phyloP scores from a whole-genome alignment of 2,113 vertebrate species.

The Sander vitreus region DNA sequence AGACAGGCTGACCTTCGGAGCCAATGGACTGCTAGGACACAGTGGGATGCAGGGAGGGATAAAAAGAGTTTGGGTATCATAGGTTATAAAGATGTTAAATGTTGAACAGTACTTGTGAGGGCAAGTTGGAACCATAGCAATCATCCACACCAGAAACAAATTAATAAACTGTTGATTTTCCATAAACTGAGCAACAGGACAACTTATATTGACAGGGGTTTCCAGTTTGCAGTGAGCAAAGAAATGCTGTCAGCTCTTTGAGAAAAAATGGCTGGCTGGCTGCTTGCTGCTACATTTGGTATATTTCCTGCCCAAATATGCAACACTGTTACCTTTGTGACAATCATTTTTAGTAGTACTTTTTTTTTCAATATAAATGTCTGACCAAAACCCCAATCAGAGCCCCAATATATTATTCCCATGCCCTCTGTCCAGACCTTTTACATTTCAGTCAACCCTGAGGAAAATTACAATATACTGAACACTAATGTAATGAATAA shows the following conservation, averaged over 20 bases:
- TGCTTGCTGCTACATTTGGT: constrained; percentile 8
- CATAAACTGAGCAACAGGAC: constrained; percentile 23
- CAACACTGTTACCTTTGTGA: not conserved
- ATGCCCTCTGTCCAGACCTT: constrained; percentile 6
- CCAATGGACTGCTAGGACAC: constrained; percentile 39
- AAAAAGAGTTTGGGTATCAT: constrained; percentile 1
- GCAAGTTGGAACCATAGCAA: not conserved
- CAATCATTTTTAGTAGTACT: not conserved
- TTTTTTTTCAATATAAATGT: not conserved
- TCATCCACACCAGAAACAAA: not conserved
- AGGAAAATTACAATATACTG: constrained; percentile 14
- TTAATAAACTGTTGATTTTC: not conserved
- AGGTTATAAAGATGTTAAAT: constrained; percentile 14
- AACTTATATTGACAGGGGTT: constrained; percentile 6
- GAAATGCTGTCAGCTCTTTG: constrained; percentile 37
- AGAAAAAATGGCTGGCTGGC: constrained; percentile 1
- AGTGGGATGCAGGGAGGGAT: constrained; percentile 20
- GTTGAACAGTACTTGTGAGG: not conserved
- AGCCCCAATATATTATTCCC: not conserved
- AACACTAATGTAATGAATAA: constrained; percentile 14
- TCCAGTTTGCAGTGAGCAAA: constrained; percentile 20
- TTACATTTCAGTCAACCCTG: constrained; percentile 20
- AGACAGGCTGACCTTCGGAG: constrained; percentile 48
- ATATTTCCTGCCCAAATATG: not conserved
- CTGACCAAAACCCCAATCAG: constrained; percentile 32